Evolutionary conservation across 2,888 invertebrate species (phyloP).

Genomic region (Pollenia amentaria): DNA sequence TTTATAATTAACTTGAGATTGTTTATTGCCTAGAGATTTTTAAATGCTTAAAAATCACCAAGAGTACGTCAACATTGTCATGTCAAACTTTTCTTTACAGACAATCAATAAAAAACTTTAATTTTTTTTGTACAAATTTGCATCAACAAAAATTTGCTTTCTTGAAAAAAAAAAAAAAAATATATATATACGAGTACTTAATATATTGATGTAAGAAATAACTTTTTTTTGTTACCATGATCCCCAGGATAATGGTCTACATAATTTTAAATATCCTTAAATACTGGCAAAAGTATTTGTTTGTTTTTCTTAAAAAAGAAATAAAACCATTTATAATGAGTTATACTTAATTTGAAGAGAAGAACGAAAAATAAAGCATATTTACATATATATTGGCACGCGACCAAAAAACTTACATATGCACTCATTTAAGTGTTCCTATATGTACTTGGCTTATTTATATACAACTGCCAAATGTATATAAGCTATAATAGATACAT

Average conservation of each 20-base stretch:
- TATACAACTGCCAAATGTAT: conserved; percentile 30
- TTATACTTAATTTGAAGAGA: conserved; percentile 21
- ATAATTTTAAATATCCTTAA: background rate
- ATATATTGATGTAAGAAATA: background rate
- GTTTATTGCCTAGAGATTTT: background rate
- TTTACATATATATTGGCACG: conserved; percentile 64
- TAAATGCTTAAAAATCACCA: background rate
- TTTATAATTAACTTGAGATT: background rate
- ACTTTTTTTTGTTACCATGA: background rate
- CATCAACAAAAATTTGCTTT: conserved; percentile 5
- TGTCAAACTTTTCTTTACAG: background rate
- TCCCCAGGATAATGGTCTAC: conserved; percentile 15
- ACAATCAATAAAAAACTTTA: background rate
- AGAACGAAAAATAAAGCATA: background rate
- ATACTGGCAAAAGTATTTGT: background rate
- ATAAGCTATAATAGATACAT: background rate
- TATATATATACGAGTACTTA: no score
- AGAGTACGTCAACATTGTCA: background rate
- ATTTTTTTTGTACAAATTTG: background rate
- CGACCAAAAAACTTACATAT: conserved; percentile 53
- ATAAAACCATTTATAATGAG: conserved; percentile 13
- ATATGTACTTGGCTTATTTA: conserved; percentile 46
- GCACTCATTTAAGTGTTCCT: conserved; percentile 4
- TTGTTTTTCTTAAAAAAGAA: conserved; percentile 8
- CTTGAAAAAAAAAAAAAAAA: background rate